A percentile compares a stretch with the other conserved stretches of the same genome.
Conservation (phyloP, 2,888 invertebrate species). For the Nipponacmea schrenckii region DNA sequence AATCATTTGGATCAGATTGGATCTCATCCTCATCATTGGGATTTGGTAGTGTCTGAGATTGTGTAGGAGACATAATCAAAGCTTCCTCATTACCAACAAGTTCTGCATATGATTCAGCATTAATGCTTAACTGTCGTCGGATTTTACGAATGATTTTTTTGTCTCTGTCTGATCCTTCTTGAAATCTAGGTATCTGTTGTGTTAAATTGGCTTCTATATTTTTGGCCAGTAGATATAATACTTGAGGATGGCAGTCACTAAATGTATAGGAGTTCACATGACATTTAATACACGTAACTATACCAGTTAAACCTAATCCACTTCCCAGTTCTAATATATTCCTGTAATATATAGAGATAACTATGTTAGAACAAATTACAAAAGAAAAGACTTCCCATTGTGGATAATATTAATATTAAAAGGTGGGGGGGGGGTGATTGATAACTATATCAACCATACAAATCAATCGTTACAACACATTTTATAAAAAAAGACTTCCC, state of each 20-base stretch:
- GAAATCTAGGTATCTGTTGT: slow-evolving; percentile 17
- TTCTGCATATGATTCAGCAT: slow-evolving; percentile 30
- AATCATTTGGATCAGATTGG: slow-evolving; percentile 27
- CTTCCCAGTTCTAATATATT: slow-evolving; percentile 57
- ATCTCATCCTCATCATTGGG: slow-evolving; percentile 19
- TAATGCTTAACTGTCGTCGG: slow-evolving; percentile 46
- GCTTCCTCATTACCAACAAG: slow-evolving; percentile 14
- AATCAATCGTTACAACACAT: too few species aligned
- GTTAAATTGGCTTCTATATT: slow-evolving; percentile 54
- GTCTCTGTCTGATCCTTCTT: slow-evolving; percentile 27
- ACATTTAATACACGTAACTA: slow-evolving; percentile 50
- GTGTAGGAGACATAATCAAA: slow-evolving; percentile 4
- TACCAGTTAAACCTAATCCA: slow-evolving; percentile 59
- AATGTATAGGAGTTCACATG: slow-evolving; percentile 45
- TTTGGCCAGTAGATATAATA: slow-evolving; percentile 52
- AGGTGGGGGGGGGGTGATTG: too few species aligned
- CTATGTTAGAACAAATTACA: neutral
- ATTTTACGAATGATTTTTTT: slow-evolving; percentile 45
- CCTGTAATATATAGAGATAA: slow-evolving; percentile 32
- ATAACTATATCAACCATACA: too few species aligned
- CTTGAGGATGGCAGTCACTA: slow-evolving; percentile 57
- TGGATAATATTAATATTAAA: too few species aligned
- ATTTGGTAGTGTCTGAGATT: neutral
- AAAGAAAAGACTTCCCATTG: too few species aligned
- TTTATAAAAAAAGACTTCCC: too few species aligned